Conservation (phyloP, 2,113 vertebrate species). For the Microcebus lehilahytsara region DNA sequence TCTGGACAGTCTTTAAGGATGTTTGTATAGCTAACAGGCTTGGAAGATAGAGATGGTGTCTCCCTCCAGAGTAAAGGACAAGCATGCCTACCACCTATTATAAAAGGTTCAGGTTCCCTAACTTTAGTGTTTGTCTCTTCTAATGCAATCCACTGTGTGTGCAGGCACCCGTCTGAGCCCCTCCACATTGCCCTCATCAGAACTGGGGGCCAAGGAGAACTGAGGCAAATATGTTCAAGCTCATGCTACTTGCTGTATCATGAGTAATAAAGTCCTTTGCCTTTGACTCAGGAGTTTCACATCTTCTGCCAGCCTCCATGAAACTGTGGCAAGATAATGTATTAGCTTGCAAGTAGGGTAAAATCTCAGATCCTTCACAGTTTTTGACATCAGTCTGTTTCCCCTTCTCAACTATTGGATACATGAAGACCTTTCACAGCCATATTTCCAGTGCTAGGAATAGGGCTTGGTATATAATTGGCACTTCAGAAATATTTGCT, state of each 20-base stretch:
- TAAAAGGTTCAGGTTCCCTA: slow-evolving; percentile 33
- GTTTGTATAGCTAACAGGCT: slow-evolving; percentile 21
- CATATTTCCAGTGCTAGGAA: not conserved
- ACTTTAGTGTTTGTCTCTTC: not conserved
- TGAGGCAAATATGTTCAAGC: not conserved
- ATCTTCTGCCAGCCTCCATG: slow-evolving; percentile 6
- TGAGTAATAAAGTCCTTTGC: slow-evolving; percentile 11
- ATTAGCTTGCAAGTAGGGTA: slow-evolving; percentile 18
- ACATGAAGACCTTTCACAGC: not conserved
- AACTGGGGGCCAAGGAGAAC: not conserved
- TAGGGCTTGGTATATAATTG: not conserved
- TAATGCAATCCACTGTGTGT: not conserved
- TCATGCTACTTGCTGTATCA: not conserved
- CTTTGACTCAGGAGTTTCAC: slow-evolving; percentile 40
- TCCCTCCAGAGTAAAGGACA: slow-evolving; percentile 1
- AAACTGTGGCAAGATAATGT: slow-evolving; percentile 36
- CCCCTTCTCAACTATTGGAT: not conserved
- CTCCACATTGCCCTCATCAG: not conserved
- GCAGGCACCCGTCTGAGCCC: not conserved
- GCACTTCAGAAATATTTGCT: slow-evolving; percentile 43
- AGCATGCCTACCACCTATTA: not conserved
- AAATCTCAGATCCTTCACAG: not conserved
- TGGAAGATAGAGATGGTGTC: not conserved
- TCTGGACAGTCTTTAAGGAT: not conserved
- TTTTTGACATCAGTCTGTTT: not conserved